These are phyloP conservation scores for Pitta sordida DNA, from an alignment of 2,113 vertebrate species.

Conservation along the genomic window DNA sequence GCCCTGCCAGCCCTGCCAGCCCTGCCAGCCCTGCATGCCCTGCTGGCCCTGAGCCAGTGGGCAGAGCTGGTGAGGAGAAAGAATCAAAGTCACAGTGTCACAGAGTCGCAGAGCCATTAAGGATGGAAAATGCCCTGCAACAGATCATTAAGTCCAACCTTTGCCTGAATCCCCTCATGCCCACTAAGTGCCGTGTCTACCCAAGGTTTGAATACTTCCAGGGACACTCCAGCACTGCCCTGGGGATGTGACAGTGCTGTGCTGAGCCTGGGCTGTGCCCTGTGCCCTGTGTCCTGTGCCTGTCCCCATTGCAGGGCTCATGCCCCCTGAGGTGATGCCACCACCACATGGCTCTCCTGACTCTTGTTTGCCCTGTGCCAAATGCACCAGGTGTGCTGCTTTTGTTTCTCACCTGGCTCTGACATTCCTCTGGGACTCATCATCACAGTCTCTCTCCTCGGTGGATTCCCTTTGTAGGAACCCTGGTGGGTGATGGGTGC, in stretches of 20 bases:
- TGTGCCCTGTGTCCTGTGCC: accelerated
- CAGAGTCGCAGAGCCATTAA: not conserved
- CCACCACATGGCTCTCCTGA: accelerated
- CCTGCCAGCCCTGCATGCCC: not conserved
- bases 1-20: not conserved
- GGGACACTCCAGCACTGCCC: not conserved
- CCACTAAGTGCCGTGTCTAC: not conserved
- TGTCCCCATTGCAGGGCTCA: accelerated
- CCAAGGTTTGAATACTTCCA: not conserved
- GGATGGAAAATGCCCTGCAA: not conserved
- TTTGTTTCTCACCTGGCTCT: not conserved
- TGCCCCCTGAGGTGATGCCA: not conserved
- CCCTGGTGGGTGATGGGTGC: no score
- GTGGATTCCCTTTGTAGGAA: not conserved
- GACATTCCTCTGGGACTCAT: not conserved
- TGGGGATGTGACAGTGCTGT: not conserved
- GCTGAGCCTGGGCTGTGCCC: not conserved
- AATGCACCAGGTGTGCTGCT: accelerated
- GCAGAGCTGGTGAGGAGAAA: not conserved
- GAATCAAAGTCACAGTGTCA: not conserved
- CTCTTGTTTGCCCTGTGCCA: not conserved
- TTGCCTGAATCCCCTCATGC: not conserved
- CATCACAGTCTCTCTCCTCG: not conserved
- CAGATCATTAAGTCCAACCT: not conserved
- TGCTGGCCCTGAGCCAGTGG: not conserved